These are phyloP conservation scores for Vandiemenella viatica DNA, from an alignment of 2,888 invertebrate genomes.

Conservation along the genomic window DNA sequence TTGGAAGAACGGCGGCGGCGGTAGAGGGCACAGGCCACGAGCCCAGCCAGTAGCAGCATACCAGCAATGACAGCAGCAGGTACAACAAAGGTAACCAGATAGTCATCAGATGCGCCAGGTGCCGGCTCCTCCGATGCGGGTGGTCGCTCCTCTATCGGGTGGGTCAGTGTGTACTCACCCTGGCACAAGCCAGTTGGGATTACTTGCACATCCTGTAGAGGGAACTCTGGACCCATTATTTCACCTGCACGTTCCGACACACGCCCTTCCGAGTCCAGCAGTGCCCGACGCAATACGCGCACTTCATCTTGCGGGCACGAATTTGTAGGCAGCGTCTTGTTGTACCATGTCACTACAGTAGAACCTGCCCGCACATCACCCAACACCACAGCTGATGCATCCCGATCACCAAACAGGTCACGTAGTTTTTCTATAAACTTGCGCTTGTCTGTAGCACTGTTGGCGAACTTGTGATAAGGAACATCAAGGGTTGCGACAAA, in stretches of 20 bases:
- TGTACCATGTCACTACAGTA: constrained; percentile 41
- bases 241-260: constrained; percentile 42
- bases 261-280: constrained; percentile 50
- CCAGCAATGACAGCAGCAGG: constrained; percentile 77
- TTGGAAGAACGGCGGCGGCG: constrained; percentile 64
- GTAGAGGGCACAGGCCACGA: constrained; percentile 79
- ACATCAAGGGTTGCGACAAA: constrained; percentile 67
- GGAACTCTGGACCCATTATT: constrained; percentile 55
- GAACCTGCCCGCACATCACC: constrained; percentile 40
- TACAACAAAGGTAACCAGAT: constrained; percentile 61
- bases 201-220: constrained; percentile 46
- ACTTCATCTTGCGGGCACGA: constrained; percentile 68
- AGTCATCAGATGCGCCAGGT: constrained; percentile 27
- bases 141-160: constrained; percentile 24
- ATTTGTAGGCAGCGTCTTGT: constrained; percentile 57
- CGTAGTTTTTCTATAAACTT: constrained; percentile 70
- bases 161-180: constrained; percentile 31
- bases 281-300: constrained; percentile 49
- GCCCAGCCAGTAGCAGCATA: constrained; percentile 72
- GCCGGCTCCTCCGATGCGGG: constrained; percentile 27
- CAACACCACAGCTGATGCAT: constrained; percentile 57
- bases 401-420: constrained; percentile 57
- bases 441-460: constrained; percentile 56
- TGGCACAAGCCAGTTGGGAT: constrained; percentile 44
- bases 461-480: constrained; percentile 49